Evolutionary conservation across 1,140 invertebrate species (phyloP), one percentile per base, ranked within the genome.

Genomic region (Araneus ventricosus): DNA sequence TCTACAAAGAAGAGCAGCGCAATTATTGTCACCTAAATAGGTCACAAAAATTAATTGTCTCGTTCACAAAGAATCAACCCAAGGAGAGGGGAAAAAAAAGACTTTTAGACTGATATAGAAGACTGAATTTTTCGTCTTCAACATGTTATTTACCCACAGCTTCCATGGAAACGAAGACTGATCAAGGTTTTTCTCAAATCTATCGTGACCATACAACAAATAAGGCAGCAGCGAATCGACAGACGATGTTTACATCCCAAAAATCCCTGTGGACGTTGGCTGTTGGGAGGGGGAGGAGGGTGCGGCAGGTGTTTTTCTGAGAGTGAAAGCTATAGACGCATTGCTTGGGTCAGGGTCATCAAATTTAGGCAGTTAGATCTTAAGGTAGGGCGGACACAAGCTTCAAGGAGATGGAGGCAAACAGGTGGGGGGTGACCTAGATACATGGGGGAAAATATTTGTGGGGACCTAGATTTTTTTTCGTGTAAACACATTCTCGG

Each of bases 401-500:
- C 34, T 20, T 75, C 30, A 75, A 75, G 70, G 70, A 37, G 30
- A 75, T 34, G 70, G 70, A 37, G 70, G 70, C 70, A 34, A 34
- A 75, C 70, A 75, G 30, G 70, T 75, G 30, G 70, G 70, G 70
- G 70, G 30, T 75, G 70, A 75, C 70, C 70, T 34, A 75, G 30
- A 37, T 75, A 20, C 34, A 6, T 14, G 70, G 70, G 67, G 30
- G 70, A 37, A 34, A 75, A 75, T 75, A 37, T 14, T 75, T 75
- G 27, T 34, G 30, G 30, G 70, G 70, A 75, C 30, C 70, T 75
- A 37, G 10, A 75, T 34, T 20, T 27, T 52, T 52, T 34, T 75
- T 34, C 27, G 30, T 6, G 34, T 37, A 75, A 37, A 75, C 30
- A 75, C 20, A 34, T 75, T 37, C 70, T 75, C 3, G 45, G 1